phyloP scores from a whole-genome alignment of 2,888 invertebrate genomes.

The Alcis repandata region DNA sequence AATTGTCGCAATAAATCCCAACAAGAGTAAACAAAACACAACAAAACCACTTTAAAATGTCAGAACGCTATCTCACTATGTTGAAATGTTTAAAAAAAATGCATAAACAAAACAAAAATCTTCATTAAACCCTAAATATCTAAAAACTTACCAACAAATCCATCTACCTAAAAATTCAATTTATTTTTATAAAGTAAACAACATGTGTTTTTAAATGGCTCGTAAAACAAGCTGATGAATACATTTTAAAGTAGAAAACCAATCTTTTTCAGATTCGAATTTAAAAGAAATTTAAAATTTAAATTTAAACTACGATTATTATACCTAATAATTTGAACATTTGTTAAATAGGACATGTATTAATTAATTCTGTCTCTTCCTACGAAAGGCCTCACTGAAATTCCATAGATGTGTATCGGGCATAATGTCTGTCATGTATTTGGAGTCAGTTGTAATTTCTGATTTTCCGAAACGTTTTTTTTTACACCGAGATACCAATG shows the following conservation, averaged over 20 bases:
- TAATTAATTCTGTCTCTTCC: no score
- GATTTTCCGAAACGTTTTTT: not conserved
- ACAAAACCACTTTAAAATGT: conserved; percentile 19
- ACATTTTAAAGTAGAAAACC: no score
- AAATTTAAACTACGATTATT: no score
- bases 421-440: not conserved
- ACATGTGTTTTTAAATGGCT: no score
- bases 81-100: not conserved
- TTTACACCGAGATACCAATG: conserved; percentile 11
- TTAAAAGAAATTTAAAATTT: no score
- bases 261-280: no score
- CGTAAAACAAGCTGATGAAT: no score
- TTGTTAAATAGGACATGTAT: no score
- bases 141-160: not conserved
- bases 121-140: not conserved
- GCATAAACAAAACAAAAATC: not conserved
- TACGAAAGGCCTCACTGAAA: no score
- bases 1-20: conserved; percentile 29
- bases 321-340: no score
- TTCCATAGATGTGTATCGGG: not conserved
- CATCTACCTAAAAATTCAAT: no score
- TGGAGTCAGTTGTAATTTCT: not conserved
- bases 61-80: conserved; percentile 9
- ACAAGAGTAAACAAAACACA: conserved; percentile 23
- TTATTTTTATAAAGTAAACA: no score